phyloP scores from a whole-genome alignment of 53 echinoderm and acorn worm genomes.

The Glandiceps talaboti region DNA sequence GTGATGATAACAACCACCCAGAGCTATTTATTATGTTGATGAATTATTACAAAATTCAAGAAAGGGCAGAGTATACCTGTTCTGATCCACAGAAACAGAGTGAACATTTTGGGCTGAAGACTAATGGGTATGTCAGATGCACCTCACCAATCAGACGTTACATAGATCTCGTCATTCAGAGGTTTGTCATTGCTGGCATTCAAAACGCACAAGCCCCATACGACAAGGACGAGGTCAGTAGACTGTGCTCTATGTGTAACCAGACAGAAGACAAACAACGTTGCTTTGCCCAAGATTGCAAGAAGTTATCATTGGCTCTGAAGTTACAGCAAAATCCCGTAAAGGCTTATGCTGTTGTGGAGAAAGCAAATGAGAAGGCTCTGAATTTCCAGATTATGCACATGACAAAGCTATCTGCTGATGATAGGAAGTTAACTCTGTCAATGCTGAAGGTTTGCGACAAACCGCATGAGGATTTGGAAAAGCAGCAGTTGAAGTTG shows the following conservation, averaged over 20 bases:
- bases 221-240: neutral
- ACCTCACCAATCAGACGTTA: neutral
- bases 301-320: constrained; percentile 43
- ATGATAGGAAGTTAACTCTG: constrained; percentile 3
- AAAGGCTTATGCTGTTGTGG: constrained; percentile 30
- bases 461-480: constrained; percentile 29
- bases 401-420: constrained; percentile 16
- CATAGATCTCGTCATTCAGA: neutral
- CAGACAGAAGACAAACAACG: constrained; percentile 29
- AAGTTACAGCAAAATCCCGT: constrained; percentile 60
- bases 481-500: constrained; percentile 19
- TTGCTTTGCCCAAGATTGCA: constrained; percentile 37
- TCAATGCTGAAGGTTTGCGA: constrained; percentile 40
- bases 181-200: neutral
- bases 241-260: neutral
- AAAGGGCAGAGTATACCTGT: constrained; percentile 36
- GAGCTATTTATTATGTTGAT: constrained; percentile 43
- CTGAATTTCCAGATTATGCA: constrained; percentile 41
- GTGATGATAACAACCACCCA: constrained; percentile 56
- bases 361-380: constrained; percentile 26
- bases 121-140: neutral
- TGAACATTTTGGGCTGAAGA: constrained; percentile 34
- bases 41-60: constrained; percentile 37
- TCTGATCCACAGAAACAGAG: constrained; percentile 16
- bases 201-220: neutral